phyloP scores from a whole-genome alignment of 64 coral and sea anemone species.

The Porites lutea region DNA sequence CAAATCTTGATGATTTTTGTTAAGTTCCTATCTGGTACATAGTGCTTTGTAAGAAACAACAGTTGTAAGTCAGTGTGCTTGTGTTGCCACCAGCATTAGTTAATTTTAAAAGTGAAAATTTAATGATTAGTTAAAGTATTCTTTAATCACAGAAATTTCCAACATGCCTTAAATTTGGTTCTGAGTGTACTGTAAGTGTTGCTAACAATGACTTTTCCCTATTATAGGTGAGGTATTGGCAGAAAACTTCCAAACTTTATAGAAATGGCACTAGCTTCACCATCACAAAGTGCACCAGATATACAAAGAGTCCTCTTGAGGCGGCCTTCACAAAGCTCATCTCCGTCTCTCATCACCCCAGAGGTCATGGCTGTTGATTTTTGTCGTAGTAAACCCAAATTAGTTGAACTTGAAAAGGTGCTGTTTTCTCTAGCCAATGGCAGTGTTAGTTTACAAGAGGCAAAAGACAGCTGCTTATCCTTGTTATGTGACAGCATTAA shows the following conservation, averaged over 20 bases:
- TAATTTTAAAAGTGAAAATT: too few species aligned
- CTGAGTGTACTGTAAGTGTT: too few species aligned
- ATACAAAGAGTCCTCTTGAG: not conserved
- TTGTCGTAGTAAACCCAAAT: conserved; percentile 14
- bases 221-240: not conserved
- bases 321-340: conserved; percentile 1
- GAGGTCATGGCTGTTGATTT: conserved; percentile 19
- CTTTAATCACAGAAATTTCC: too few species aligned
- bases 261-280: conserved; percentile 12
- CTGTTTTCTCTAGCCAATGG: conserved; percentile 38
- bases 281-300: not conserved
- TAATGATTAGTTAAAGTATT: too few species aligned
- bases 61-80: too few species aligned
- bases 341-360: conserved; percentile 1
- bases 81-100: too few species aligned
- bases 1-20: too few species aligned
- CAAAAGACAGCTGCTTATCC: not conserved
- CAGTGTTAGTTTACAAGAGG: not conserved
- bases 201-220: too few species aligned
- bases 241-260: not conserved
- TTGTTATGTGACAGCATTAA: not conserved
- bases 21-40: too few species aligned
- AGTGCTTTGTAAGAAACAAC: too few species aligned
- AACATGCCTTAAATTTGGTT: too few species aligned
- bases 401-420: conserved; percentile 19